Evolutionary conservation across 2,113 vertebrate genomes (phyloP), one percentile per base, ranked within the genome.

Genomic region (Pangasianodon gigas): DNA sequence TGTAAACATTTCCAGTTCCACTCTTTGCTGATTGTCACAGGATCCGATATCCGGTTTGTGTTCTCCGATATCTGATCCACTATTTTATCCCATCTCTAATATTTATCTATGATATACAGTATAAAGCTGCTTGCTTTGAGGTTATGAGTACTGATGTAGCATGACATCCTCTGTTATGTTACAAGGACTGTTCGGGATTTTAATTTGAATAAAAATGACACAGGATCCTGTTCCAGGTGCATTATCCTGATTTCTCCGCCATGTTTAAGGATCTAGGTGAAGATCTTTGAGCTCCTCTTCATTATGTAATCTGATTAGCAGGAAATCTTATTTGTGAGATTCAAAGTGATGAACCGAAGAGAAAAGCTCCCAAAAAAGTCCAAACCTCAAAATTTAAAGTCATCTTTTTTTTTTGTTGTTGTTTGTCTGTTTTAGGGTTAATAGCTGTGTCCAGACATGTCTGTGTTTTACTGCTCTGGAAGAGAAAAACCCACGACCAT

Each of bases 401-500:
- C 3, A 2, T 44, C 7, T 48, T 44, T 7, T 44, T 51, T 48
- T 32, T 54, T 81, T 18, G 3, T 37, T 37, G 37, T 37, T 37
- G 37, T 37, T 37, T 37, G 37, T 80, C 1, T 48, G 13, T 56
- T 82, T 82, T 37, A 3, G 2, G 29, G 14, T 52, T 81, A 29
- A 54, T 21, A 51, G 14, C 14, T 32, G 19, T 52, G 24, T 2
- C 29, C 7, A n/a, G 32, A 32, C 46, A 24, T 24, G 11, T 46
- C 21, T 58, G 44, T 82, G 52, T 41, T 65, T 44, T 41, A 95
- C 94, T 94, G 94, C 95, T 96, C 95, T 94, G 93, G 94, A 94
- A 92, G 93, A 94, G 89, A 91, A 95, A 94, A 90, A 96, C 96
- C 97, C 98, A 98, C 98, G 97, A 98, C 98, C 96, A 97, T 96